These are phyloP conservation scores for Ephestia elutella DNA, from an alignment of 1,140 invertebrate species.

Conservation along the genomic window DNA sequence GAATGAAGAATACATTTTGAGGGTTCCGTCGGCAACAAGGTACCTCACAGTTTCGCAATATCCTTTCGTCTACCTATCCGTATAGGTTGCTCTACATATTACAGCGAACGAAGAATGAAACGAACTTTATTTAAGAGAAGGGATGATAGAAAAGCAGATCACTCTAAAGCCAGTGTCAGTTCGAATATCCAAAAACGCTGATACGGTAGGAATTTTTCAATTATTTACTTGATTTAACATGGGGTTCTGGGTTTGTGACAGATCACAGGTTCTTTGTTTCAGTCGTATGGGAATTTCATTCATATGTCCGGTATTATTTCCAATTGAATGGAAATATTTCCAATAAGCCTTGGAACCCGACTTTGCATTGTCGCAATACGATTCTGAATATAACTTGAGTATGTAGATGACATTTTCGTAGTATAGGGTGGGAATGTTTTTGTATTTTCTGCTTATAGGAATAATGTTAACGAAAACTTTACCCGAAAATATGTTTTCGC, in stretches of 20 bases:
- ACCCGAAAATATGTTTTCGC: no score
- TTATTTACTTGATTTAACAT: slow-evolving; percentile 38
- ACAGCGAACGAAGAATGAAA: no score
- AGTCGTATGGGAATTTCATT: slow-evolving; percentile 40
- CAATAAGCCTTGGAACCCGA: slow-evolving; percentile 42
- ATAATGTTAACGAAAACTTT: no score
- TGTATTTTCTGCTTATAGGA: neutral
- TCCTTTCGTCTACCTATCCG: no score
- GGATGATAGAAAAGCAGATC: neutral
- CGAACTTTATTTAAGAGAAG: neutral
- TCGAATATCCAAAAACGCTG: slow-evolving; percentile 2
- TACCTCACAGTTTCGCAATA: no score
- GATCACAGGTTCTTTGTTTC: slow-evolving; percentile 33
- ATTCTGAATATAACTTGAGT: slow-evolving; percentile 28
- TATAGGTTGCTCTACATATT: no score
- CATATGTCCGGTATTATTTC: slow-evolving; percentile 51
- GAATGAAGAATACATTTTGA: neutral
- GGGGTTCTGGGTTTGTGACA: slow-evolving; percentile 25
- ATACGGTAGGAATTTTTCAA: slow-evolving; percentile 28
- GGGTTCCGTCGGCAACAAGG: no score
- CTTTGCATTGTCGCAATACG: slow-evolving; percentile 34
- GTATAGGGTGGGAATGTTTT: neutral
- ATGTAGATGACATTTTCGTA: neutral
- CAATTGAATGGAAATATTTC: slow-evolving; percentile 51
- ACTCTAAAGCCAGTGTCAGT: neutral